Percentiles rank a stretch among this genome's conserved stretches.
Conservation (phyloP, 2,888 invertebrate species). For the Nysson spinosus region DNA sequence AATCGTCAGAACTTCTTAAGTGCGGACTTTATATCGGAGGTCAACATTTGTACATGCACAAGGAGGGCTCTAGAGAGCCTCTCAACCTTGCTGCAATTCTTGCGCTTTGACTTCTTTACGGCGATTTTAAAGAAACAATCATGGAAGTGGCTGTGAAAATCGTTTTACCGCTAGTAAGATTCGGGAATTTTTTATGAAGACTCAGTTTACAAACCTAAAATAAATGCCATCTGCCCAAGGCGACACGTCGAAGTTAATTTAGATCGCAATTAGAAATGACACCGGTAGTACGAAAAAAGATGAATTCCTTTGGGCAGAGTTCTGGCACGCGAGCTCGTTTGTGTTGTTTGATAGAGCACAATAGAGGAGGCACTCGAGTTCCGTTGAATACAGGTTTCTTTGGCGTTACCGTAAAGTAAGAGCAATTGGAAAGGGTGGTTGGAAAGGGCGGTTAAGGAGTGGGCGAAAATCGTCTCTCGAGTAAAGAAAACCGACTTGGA, state of each 20-base stretch:
- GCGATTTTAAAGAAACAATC: conserved; percentile 27
- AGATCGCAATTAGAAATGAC: no score
- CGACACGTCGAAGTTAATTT: no score
- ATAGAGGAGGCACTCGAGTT: no score
- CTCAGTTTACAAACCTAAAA: no score
- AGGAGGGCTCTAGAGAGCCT: conserved; percentile 6
- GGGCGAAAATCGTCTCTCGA: neutral
- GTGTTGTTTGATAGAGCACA: no score
- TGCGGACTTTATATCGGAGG: conserved; percentile 1
- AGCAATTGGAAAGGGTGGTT: neutral
- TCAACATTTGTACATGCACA: conserved; percentile 20
- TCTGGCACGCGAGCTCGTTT: no score
- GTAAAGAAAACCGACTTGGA: neutral
- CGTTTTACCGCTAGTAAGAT: conserved; percentile 15
- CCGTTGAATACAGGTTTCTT: no score
- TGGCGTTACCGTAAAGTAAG: neutral
- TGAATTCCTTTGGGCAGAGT: no score
- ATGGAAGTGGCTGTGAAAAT: conserved; percentile 19
- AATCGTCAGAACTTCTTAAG: neutral
- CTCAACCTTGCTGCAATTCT: conserved; percentile 15
- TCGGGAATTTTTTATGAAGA: no score
- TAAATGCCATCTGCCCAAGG: no score
- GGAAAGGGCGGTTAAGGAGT: no score
- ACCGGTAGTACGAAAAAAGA: no score
- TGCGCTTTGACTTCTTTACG: conserved; percentile 32